phyloP scores from a whole-genome alignment of 2,797 vertebrate genomes.

The Poliocrania exsul region DNA sequence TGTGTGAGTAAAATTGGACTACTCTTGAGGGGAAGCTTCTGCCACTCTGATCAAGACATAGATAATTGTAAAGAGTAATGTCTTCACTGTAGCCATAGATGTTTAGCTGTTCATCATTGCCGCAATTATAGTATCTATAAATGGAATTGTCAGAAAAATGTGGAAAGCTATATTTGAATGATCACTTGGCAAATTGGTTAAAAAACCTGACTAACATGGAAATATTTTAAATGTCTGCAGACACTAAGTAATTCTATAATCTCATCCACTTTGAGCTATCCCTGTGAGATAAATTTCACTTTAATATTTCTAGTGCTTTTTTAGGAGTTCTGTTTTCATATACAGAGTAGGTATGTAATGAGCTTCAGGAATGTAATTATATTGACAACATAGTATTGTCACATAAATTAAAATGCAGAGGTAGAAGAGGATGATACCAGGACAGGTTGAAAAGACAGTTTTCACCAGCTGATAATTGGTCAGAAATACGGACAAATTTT shows the following conservation, averaged over 20 bases:
- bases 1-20: not conserved
- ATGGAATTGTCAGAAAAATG: not conserved
- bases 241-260: not conserved
- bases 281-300: not conserved
- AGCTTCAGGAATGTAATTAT: not conserved
- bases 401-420: not conserved
- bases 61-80: not conserved
- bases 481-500: not conserved
- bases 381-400: not conserved
- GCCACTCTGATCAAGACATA: not conserved
- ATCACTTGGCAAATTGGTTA: not conserved
- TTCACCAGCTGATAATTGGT: not conserved
- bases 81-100: not conserved
- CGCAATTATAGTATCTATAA: not conserved
- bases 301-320: not conserved
- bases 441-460: not conserved
- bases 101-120: not conserved
- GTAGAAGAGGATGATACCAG: not conserved
- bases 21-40: not conserved
- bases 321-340: not conserved
- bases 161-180: not conserved
- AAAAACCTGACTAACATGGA: not conserved
- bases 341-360: not conserved
- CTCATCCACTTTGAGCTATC: not conserved
- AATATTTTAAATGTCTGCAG: not conserved